These are phyloP conservation scores for Rhorus exstirpatorius DNA, from an alignment of 2,888 invertebrate species.

Conservation along the genomic window DNA sequence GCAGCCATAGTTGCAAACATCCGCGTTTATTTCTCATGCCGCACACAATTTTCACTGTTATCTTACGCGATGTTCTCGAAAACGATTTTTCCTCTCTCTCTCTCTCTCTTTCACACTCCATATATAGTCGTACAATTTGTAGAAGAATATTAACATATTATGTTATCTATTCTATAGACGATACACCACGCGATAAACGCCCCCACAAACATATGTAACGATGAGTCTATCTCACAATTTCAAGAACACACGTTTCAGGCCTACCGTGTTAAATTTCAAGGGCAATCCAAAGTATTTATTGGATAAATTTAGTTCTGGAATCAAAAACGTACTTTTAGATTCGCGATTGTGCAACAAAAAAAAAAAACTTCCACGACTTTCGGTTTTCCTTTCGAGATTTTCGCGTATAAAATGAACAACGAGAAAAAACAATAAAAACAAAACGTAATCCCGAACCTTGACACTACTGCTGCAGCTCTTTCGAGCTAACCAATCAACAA, in stretches of 20 bases:
- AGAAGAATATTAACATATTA: conserved; percentile 19
- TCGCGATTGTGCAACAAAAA: no score
- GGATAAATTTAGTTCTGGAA: no score
- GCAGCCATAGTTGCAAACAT: conserved; percentile 58
- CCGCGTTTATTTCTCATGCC: conserved; percentile 59
- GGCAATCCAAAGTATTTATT: not conserved
- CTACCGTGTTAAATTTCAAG: not conserved
- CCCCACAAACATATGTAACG: not conserved
- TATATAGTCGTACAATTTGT: conserved; percentile 5
- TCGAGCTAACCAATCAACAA: no score
- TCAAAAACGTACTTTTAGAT: no score
- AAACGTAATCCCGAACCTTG: no score
- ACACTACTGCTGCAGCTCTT: no score
- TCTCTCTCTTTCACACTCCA: not conserved
- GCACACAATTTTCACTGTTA: conserved; percentile 29
- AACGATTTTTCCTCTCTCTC: conserved; percentile 3
- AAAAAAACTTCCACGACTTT: no score
- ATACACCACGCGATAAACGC: conserved; percentile 24
- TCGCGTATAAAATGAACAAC: no score
- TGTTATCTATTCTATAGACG: conserved; percentile 39
- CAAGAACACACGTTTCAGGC: not conserved
- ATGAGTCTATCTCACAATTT: not conserved
- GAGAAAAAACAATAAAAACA: no score
- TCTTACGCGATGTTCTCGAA: conserved; percentile 20
- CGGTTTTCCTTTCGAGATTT: no score